phyloP scores from a whole-genome alignment of 2,113 vertebrate genomes.

The Hypocryptadius cinnamomeus region DNA sequence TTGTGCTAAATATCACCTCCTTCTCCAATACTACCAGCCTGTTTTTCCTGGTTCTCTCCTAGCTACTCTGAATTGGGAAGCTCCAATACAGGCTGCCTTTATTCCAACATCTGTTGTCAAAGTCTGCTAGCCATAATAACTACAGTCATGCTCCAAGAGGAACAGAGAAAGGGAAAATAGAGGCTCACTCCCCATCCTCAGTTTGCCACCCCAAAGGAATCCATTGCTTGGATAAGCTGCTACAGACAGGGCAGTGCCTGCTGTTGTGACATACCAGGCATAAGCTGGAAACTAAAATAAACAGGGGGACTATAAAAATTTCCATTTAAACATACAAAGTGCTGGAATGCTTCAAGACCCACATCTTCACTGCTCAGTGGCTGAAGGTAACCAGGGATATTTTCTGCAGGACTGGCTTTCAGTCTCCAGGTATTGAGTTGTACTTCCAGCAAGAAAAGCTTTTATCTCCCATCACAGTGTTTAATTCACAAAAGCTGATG shows the following conservation, averaged over 20 bases:
- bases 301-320: not conserved
- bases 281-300: not conserved
- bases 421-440: not conserved
- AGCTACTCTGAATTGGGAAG: not conserved
- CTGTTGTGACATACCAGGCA: not conserved
- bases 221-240: not conserved
- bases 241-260: not conserved
- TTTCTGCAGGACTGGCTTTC: not conserved
- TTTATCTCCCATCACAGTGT: not conserved
- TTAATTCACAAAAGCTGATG: not conserved
- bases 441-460: not conserved
- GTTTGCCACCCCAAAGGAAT: not conserved
- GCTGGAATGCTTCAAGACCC: not conserved
- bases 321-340: not conserved
- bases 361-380: not conserved
- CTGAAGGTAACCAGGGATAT: not conserved
- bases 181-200: not conserved
- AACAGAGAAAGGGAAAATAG: not conserved
- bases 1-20: not conserved
- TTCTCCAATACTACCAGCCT: not conserved
- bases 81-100: not conserved
- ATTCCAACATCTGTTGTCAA: not conserved
- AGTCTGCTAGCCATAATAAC: not conserved
- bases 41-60: not conserved
- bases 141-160: not conserved